A percentile compares a stretch with the other conserved stretches of the same genome.
Conservation (phyloP, 2,113 vertebrate species). For the Oreochromis niloticus region DNA sequence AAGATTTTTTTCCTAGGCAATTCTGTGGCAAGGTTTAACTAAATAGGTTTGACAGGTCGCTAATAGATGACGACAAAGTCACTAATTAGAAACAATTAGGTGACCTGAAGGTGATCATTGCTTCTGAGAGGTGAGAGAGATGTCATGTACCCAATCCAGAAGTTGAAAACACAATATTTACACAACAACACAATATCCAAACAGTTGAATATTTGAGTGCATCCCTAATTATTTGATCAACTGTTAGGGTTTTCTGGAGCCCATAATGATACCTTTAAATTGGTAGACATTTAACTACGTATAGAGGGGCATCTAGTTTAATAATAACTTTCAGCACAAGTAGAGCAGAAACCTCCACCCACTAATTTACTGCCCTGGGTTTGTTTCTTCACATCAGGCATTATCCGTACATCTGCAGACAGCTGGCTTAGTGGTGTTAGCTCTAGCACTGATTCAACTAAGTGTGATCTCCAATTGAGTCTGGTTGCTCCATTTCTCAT, state of each 20-base stretch:
- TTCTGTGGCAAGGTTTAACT: not conserved
- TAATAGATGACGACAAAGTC: not conserved
- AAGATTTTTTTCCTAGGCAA: not conserved
- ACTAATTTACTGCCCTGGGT: not conserved
- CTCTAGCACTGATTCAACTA: not conserved
- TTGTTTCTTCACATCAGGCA: not conserved
- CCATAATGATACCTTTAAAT: not conserved
- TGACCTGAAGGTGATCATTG: not conserved
- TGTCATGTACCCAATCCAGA: not conserved
- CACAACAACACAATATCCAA: not conserved
- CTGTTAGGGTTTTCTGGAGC: not conserved
- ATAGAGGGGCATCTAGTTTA: not conserved
- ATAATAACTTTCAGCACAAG: not conserved
- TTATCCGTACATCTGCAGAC: not conserved
- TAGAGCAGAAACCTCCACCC: not conserved
- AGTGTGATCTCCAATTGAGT: not conserved
- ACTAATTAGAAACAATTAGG: not conserved
- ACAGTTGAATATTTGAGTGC: not conserved
- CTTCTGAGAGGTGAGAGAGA: not conserved
- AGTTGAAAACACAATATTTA: not conserved
- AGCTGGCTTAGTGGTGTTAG: not conserved
- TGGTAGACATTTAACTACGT: not conserved
- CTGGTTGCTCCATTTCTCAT: not conserved
- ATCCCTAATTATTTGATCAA: not conserved
- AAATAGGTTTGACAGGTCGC: not conserved